phyloP scores from a whole-genome alignment of 1,140 invertebrate species.

The Coboldia fuscipes region DNA sequence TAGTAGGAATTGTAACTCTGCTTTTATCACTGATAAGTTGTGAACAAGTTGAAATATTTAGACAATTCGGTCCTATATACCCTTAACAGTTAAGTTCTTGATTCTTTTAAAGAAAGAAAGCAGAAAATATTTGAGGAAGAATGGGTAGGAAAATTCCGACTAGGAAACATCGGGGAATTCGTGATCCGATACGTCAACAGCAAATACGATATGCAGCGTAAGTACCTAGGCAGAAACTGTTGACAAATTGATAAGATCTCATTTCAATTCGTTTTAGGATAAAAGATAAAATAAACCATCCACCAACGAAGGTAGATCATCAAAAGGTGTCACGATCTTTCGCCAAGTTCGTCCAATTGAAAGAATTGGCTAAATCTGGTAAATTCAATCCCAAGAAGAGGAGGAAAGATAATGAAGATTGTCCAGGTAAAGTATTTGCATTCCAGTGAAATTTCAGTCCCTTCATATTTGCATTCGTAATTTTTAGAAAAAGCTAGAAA shows the following conservation, averaged over 20 bases:
- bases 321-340: conserved; percentile 16
- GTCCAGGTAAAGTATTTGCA: conserved; percentile 4
- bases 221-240: background rate
- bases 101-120: too few relatives aligned
- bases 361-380: conserved; percentile 12
- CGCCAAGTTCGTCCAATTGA: conserved; percentile 12
- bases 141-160: conserved; percentile 15
- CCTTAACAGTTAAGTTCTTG: too few relatives aligned
- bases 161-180: conserved; percentile 18
- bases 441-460: background rate
- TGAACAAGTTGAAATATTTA: too few relatives aligned
- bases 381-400: background rate
- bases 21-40: too few relatives aligned
- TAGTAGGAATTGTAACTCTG: too few relatives aligned
- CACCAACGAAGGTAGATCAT: conserved; percentile 12
- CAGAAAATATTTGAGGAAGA: too few relatives aligned
- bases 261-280: conserved; percentile 7
- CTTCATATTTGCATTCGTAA: background rate
- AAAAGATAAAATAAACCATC: conserved; percentile 17
- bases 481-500: background rate
- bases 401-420: conserved; percentile 13
- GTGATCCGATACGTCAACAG: conserved; percentile 18
- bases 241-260: background rate
- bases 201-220: conserved; percentile 14
- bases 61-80: too few relatives aligned